Percentiles rank a stretch among this genome's conserved stretches.
Evolutionary conservation across 2,113 vertebrate species (phyloP).

Genomic region (Hystrix brachyura): DNA sequence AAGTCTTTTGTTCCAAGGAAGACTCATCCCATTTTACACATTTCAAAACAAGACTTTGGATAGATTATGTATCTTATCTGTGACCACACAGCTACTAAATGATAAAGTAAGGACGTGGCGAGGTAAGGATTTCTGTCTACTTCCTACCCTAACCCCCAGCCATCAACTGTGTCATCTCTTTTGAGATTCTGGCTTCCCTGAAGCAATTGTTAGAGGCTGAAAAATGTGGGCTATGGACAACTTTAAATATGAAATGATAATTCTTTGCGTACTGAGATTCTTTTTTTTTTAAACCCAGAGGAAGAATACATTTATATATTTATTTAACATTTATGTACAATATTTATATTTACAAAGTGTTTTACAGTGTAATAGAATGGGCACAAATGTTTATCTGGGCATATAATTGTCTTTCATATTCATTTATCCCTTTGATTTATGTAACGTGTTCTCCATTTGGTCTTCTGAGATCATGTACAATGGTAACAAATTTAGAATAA

Average conservation of each 20-base stretch:
- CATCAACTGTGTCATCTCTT: not conserved
- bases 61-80: not conserved
- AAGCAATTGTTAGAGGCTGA: not conserved
- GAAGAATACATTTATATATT: conserved; percentile 39
- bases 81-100: not conserved
- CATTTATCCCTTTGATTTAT: conserved; percentile 77
- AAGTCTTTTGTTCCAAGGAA: not conserved
- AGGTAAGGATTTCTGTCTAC: not conserved
- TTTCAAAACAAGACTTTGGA: not conserved
- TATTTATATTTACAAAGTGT: conserved; percentile 69
- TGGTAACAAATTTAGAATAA: conserved; percentile 60
- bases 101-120: fast-evolving
- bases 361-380: not conserved
- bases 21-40: not conserved
- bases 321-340: conserved; percentile 40
- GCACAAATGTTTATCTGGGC: conserved; percentile 51
- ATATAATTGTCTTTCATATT: conserved; percentile 52
- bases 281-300: conserved; percentile 46
- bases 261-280: conserved; percentile 8
- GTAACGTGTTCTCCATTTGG: conserved; percentile 35
- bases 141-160: not conserved
- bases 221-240: not conserved
- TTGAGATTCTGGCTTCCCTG: not conserved
- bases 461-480: conserved; percentile 72
- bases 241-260: not conserved